Evolutionary conservation across 2,113 vertebrate species (phyloP), one percentile per base, ranked within the genome.

Genomic region (Pseudolaguvia tuberculata): DNA sequence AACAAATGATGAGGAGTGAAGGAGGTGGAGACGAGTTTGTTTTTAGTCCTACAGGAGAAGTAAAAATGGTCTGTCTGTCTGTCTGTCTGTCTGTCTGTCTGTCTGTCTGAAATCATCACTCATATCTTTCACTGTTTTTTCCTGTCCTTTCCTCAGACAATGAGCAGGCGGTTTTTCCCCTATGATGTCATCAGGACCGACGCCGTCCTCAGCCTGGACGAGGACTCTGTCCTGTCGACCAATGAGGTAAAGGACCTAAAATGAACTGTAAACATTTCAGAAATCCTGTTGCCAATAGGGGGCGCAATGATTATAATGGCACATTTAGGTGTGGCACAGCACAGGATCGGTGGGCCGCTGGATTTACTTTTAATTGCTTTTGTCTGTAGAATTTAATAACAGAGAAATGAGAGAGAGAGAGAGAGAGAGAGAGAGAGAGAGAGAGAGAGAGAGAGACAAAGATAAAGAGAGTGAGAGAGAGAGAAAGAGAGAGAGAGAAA

Each of bases 161-260:
- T 92, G 90, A 91, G 88, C 80, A 83, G 89, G 77, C 91, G 91
- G 65, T 92, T 92, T 78, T 86, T 80, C 82, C 91, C 89, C 45
- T 84, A 91, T 69, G 80, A 88, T 45, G 83, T 80, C 83, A 85
- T 92, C 85, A 71, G 79, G 71, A 90, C 90, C 0, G 91, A 92
- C 18, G 90, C 89, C 7, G 76, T 92, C 17, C 89, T 92, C 79
- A 91, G 90, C 77, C 86, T 92, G 84, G 91, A 92, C 45, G 91
- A 92, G 81, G 91, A 92, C 82, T 90, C 91, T 0, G 90, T 92
- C 27, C 87, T 92, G 61, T 92, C 91, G 3, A 92, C 90, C 75
- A 92, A 92, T 81, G 91, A 92, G 90, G 91, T 92, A 78, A 85
- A 88, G 11, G 31, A 56, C 7, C 51, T 9, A 42, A 8, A 42